A percentile compares a stretch with the other conserved stretches of the same genome.
Conservation (phyloP, 2,113 vertebrate species). For the Nesoenas mayeri region DNA sequence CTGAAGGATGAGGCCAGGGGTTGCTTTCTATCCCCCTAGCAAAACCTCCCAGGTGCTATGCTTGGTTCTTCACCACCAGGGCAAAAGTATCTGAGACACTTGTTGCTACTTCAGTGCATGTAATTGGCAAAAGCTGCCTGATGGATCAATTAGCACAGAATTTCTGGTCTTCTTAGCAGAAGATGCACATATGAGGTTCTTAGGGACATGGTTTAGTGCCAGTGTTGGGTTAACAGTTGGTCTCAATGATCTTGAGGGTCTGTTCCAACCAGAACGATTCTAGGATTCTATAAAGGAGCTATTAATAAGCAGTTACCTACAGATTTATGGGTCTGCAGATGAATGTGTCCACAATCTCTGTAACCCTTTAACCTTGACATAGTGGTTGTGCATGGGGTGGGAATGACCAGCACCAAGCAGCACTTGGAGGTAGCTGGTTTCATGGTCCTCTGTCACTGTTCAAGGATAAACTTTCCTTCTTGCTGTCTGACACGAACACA, state of each 20-base stretch:
- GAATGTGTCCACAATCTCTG: neutral
- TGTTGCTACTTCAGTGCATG: neutral
- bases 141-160: neutral
- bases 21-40: neutral
- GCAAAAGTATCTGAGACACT: neutral
- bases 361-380: neutral
- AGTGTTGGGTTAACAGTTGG: no score
- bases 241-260: no score
- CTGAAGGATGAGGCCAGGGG: neutral
- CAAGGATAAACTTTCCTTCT: neutral
- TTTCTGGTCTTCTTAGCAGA: neutral
- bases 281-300: neutral
- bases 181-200: no score
- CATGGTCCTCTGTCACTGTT: neutral
- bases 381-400: neutral
- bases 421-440: neutral
- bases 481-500: neutral
- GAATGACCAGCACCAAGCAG: neutral
- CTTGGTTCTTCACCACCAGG: neutral
- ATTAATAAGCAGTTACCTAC: neutral
- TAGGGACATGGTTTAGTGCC: no score
- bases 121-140: neutral
- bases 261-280: no score
- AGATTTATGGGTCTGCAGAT: neutral
- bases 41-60: neutral